phyloP scores from a whole-genome alignment of 2,888 invertebrate species.

The Phyllotreta striolata region DNA sequence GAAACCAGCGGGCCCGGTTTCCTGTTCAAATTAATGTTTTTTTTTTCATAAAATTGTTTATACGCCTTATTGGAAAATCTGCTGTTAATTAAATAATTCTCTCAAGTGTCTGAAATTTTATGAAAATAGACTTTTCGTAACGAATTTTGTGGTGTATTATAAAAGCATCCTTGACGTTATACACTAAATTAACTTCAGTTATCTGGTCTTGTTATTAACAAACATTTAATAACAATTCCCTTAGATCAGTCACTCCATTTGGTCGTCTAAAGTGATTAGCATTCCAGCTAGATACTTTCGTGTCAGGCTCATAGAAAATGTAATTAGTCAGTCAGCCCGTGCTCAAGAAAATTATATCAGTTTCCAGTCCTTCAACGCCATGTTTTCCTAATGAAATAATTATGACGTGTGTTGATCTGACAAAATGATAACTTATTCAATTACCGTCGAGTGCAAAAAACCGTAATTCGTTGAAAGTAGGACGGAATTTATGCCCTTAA shows the following conservation, averaged over 20 bases:
- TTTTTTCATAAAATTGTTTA: background rate
- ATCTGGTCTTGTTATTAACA: constrained; percentile 1
- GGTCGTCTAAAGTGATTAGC: constrained; percentile 21
- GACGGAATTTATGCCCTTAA: too few species aligned
- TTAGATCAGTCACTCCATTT: constrained; percentile 16
- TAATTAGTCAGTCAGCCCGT: constrained; percentile 16
- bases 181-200: too few species aligned
- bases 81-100: too few species aligned
- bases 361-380: constrained; percentile 20
- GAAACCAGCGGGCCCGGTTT: background rate
- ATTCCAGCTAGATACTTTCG: constrained; percentile 21
- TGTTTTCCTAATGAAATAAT: constrained; percentile 16
- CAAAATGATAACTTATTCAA: too few species aligned
- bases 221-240: constrained; percentile 5
- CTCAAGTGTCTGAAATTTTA: too few species aligned
- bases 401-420: constrained; percentile 8
- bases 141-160: too few species aligned
- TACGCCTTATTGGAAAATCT: too few species aligned
- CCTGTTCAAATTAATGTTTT: background rate
- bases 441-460: too few species aligned
- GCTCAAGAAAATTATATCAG: constrained; percentile 25
- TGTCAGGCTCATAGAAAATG: constrained; percentile 13
- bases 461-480: too few species aligned
- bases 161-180: too few species aligned
- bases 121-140: too few species aligned